Base-by-base conservation (phyloP, 2,113 vertebrate genomes). In the Sceloporus undulatus region DNA sequence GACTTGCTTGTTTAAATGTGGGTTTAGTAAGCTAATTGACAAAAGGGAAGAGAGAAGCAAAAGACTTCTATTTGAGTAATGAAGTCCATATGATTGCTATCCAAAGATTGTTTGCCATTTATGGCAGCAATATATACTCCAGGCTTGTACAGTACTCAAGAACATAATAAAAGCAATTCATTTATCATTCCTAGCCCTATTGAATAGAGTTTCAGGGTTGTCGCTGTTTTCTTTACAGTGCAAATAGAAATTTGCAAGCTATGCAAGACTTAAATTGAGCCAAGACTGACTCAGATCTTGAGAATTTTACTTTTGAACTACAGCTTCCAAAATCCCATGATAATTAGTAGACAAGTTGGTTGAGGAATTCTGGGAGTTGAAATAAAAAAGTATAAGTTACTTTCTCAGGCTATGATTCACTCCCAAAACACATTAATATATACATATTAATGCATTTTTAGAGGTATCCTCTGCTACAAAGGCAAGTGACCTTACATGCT, bases 1-100 rank as follows among this genome's bases (percentile, higher is more conserved):
- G 56, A 21, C 73, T 83, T 68, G 59, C 29, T 38, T 86, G 38
- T 59, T 87, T 76, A 86, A 88, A 54, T 82, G 68, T 91, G 54
- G 85, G 86, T 59, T 78, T 40, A 85, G 2, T 42, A 75, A 80
- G 79, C 86, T 25, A 8, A 74, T 85, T 77, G 7, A 65, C 25
- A 52, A 68, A 85, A 79, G 79, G 25, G 56, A 85, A 65, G 14
- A 85, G 2, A 18, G 70, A 42, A 68, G 13, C 62, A 82, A 65
- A 88, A 23, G 84, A 40, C 1, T 29, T 75, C 27, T 29, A n/a
- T 78, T 8, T 34, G 0, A 0, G 82, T 83, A 84, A 75, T 0
- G 0, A 38, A 91, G 81, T 48, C n/a, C n/a, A 27, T 3, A 77
- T 0, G 3, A 13, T 29, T 52, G 21, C n/a, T 0, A 0, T 11